Percentiles rank a stretch among this genome's conserved stretches.
Conservation (phyloP, 2,797 vertebrate genomes). For the Clarias fuscus region DNA sequence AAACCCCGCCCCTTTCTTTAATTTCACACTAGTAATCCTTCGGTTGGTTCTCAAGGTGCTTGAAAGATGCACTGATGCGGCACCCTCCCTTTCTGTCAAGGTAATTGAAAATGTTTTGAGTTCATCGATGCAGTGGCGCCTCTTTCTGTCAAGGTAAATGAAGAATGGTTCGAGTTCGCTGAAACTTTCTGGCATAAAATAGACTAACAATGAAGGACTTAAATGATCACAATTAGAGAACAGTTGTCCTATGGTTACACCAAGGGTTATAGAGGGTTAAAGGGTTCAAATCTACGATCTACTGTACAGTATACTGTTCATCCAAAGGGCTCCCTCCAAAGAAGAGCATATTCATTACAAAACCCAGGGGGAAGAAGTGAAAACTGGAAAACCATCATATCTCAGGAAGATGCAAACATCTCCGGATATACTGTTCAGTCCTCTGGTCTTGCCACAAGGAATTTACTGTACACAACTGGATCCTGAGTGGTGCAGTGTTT, state of each 20-base stretch:
- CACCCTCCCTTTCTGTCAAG: background rate
- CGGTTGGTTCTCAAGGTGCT: background rate
- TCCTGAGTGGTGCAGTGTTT: background rate
- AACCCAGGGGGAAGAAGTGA: background rate
- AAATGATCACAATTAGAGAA: background rate
- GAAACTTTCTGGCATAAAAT: background rate
- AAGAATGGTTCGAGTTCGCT: background rate
- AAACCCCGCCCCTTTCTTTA: background rate
- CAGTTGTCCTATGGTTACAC: background rate
- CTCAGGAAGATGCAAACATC: background rate
- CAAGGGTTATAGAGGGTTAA: background rate
- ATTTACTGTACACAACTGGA: background rate
- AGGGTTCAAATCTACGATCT: background rate
- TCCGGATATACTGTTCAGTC: background rate
- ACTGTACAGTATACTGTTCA: too few species aligned
- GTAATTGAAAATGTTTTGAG: slow-evolving; percentile 17
- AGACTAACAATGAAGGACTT: background rate
- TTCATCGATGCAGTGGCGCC: background rate
- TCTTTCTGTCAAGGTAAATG: slow-evolving; percentile 11
- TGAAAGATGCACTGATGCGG: slow-evolving; percentile 18
- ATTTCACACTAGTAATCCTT: background rate
- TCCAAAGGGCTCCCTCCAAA: background rate
- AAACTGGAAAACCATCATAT: background rate
- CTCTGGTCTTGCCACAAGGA: background rate
- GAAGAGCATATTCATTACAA: background rate